Conservation (phyloP, 2,113 vertebrate species). For the Archilochus colubris region DNA sequence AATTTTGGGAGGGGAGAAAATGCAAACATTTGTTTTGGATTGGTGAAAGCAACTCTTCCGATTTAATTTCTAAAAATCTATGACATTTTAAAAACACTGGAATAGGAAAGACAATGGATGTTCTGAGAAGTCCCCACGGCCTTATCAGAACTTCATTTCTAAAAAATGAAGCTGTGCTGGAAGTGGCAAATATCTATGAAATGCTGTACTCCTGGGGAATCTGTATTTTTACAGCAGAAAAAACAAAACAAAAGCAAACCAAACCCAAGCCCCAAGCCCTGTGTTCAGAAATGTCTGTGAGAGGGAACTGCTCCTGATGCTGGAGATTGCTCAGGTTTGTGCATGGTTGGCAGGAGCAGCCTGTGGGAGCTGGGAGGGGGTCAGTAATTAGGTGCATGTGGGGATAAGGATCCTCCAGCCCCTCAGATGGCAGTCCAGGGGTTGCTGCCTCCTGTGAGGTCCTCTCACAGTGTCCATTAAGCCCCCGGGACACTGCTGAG, state of each 20-base stretch:
- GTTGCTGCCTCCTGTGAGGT: neutral
- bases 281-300: neutral
- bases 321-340: neutral
- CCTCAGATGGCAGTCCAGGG: fast-evolving
- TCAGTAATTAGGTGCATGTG: neutral
- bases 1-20: neutral
- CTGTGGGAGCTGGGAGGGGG: neutral
- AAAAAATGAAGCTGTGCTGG: neutral
- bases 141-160: neutral
- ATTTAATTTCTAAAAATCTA: neutral
- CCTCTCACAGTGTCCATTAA: fast-evolving
- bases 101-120: neutral
- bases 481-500: neutral
- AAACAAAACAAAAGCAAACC: neutral
- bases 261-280: too few species aligned
- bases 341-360: neutral
- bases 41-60: neutral
- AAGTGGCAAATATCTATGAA: neutral
- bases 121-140: conserved; percentile 12
- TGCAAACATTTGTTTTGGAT: conserved; percentile 50
- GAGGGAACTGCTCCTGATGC: neutral
- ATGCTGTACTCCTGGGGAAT: neutral
- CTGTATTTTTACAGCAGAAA: neutral
- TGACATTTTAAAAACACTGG: conserved; percentile 1
- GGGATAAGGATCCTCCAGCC: neutral